Percentiles rank a stretch among this genome's conserved stretches.
These are phyloP conservation scores for Carollia perspicillata DNA, from an alignment of 2,113 vertebrate species.

Conservation along the genomic window DNA sequence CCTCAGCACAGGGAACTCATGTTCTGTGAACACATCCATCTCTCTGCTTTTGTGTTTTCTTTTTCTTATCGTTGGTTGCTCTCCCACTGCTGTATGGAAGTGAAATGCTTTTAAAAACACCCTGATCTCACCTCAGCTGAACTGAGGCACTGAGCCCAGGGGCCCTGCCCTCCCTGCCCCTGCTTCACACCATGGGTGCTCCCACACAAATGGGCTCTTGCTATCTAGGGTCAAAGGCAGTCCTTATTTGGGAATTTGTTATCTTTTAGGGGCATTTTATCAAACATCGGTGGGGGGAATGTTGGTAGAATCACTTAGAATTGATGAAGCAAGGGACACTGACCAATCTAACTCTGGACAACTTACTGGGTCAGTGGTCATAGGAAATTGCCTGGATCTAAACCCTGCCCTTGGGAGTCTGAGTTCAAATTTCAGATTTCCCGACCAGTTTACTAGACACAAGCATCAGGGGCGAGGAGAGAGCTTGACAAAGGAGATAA, in stretches of 20 bases:
- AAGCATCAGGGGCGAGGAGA: neutral
- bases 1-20: too few relatives aligned
- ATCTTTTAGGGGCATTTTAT: neutral
- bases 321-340: neutral
- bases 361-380: neutral
- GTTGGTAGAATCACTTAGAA: neutral
- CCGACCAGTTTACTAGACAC: neutral
- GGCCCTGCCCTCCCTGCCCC: rapidly evolving
- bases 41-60: neutral
- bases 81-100: neutral
- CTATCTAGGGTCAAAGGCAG: neutral
- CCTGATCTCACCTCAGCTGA: neutral
- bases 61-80: neutral
- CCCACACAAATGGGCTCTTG: neutral
- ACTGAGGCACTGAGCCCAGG: neutral
- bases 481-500: neutral
- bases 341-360: neutral
- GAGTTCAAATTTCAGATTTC: neutral
- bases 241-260: neutral
- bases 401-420: neutral
- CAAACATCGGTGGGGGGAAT: neutral
- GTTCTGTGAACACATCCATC: neutral
- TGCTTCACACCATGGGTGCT: too few relatives aligned
- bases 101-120: neutral
- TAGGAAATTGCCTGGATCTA: neutral